Conservation (phyloP, 2,797 vertebrate genomes). For the Danio albolineatus region DNA sequence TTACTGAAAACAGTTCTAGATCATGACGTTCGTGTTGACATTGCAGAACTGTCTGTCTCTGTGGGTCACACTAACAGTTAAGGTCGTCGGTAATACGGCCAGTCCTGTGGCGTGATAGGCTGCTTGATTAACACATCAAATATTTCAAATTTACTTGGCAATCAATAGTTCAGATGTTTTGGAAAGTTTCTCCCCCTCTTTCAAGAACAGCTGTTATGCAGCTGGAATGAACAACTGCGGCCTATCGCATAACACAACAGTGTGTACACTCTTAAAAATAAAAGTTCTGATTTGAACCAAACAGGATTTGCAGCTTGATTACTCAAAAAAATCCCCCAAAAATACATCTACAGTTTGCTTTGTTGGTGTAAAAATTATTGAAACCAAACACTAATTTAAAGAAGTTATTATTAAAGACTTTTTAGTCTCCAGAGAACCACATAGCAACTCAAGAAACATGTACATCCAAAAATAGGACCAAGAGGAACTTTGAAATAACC, state of each 20-base stretch:
- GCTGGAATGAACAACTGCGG: conserved; percentile 54
- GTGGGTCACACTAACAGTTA: conserved; percentile 15
- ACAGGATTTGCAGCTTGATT: neutral
- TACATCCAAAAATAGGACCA: conserved; percentile 1
- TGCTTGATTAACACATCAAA: conserved; percentile 38
- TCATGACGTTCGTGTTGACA: conserved; percentile 24
- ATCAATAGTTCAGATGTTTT: conserved; percentile 52
- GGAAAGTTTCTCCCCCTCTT: conserved; percentile 36
- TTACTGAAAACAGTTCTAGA: neutral
- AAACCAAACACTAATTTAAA: neutral
- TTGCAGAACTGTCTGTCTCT: conserved; percentile 8
- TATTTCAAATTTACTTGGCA: conserved; percentile 32
- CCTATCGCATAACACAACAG: conserved; percentile 47
- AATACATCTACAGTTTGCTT: neutral
- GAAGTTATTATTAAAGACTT: neutral
- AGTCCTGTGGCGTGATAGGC: conserved; percentile 31
- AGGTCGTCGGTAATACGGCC: conserved; percentile 23
- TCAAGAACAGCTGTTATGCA: conserved; percentile 62
- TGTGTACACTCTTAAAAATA: conserved; percentile 35
- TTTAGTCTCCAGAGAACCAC: conserved; percentile 8
- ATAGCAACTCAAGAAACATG: neutral
- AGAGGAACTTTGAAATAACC: neutral
- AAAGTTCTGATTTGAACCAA: conserved; percentile 18
- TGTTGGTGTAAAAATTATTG: neutral
- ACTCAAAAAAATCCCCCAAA: neutral